These are phyloP conservation scores for Siniperca chuatsi DNA, from an alignment of 2,113 vertebrate species.

Conservation along the genomic window DNA sequence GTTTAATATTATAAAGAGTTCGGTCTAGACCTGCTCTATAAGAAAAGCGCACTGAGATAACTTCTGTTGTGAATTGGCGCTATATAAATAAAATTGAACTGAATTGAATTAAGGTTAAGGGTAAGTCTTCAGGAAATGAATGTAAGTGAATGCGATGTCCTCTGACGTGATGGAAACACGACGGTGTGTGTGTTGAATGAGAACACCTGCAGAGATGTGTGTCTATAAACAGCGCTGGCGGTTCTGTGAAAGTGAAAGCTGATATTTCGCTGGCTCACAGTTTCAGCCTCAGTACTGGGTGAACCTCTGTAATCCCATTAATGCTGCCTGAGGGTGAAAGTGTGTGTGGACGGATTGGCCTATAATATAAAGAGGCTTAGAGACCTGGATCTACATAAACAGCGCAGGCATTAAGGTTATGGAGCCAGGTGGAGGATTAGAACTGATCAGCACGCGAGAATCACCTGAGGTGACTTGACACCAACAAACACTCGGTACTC, in stretches of 20 bases:
- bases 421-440: constrained; percentile 55
- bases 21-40: too few species aligned
- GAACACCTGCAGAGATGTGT: not conserved
- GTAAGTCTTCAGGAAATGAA: too few species aligned
- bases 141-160: too few species aligned
- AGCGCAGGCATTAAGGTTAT: constrained; percentile 60
- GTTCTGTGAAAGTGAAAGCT: constrained; percentile 63
- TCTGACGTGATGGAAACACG: too few species aligned
- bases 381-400: constrained; percentile 57
- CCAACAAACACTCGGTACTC: not conserved
- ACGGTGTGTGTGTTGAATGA: not conserved
- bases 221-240: not conserved
- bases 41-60: too few species aligned
- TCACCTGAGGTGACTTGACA: constrained; percentile 39
- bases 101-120: too few species aligned
- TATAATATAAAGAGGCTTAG: constrained; percentile 78
- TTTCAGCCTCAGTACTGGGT: constrained; percentile 54
- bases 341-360: constrained; percentile 55
- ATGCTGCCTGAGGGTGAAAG: constrained; percentile 22
- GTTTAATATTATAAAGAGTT: too few species aligned
- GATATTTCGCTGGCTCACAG: constrained; percentile 79
- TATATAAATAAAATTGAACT: too few species aligned
- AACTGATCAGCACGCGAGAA: not conserved
- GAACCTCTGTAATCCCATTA: constrained; percentile 69
- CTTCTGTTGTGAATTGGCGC: too few species aligned